Conservation (phyloP, 2,888 invertebrate species). For the Camptogramma bilineatum region DNA sequence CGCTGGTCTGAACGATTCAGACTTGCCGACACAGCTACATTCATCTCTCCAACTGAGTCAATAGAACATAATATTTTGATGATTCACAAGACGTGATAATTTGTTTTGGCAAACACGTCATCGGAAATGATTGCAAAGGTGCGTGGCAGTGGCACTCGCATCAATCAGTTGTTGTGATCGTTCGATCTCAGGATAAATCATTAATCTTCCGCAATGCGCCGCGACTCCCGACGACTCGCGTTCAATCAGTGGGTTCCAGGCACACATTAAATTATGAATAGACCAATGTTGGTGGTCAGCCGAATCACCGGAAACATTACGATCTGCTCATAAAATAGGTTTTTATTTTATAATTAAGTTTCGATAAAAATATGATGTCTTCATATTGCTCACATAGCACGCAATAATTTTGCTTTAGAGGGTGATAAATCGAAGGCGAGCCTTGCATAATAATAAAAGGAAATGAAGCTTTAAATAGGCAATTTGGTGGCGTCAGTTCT, state of each 20-base stretch:
- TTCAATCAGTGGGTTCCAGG: constrained; percentile 32
- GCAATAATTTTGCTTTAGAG: constrained; percentile 32
- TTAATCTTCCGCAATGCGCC: constrained; percentile 45
- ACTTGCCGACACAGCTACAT: not conserved
- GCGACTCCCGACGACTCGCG: constrained; percentile 27
- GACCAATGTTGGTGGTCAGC: constrained; percentile 44
- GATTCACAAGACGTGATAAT: not conserved
- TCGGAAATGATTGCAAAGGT: constrained; percentile 42
- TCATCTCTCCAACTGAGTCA: not conserved
- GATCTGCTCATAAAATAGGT: constrained; percentile 39
- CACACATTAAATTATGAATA: constrained; percentile 39
- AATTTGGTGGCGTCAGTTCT: constrained; percentile 16
- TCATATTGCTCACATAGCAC: constrained; percentile 31
- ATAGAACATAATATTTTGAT: not conserved
- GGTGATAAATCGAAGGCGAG: constrained; percentile 16
- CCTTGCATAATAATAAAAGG: constrained; percentile 2
- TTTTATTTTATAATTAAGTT: constrained; percentile 43
- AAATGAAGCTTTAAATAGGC: constrained; percentile 17
- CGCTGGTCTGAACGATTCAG: constrained; percentile 42
- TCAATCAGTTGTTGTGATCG: constrained; percentile 30
- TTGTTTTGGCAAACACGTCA: constrained; percentile 47
- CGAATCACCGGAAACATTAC: constrained; percentile 45
- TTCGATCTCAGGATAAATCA: constrained; percentile 44
- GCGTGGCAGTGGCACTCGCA: constrained; percentile 30
- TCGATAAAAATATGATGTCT: constrained; percentile 40